These are phyloP conservation scores for Zosterops japonicus DNA, from an alignment of 2,113 vertebrate genomes.

Conservation along the genomic window DNA sequence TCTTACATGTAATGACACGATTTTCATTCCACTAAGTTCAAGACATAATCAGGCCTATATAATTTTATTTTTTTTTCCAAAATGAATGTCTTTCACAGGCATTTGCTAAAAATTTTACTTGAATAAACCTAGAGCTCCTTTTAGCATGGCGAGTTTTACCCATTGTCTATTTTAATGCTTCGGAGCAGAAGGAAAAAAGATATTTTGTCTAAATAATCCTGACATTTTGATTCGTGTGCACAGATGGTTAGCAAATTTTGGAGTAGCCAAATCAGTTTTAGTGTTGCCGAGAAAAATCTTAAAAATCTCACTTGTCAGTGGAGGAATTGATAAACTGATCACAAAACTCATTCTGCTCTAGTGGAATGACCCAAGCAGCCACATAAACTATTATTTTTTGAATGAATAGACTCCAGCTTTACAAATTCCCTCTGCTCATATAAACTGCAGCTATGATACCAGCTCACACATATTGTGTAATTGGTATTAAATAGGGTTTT, in stretches of 20 bases:
- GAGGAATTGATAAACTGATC: slow-evolving; percentile 49
- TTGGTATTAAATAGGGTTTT: slow-evolving; percentile 38
- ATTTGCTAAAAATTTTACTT: slow-evolving; percentile 6
- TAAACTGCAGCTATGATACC: not conserved
- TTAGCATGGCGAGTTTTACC: not conserved
- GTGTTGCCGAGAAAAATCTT: slow-evolving; percentile 31
- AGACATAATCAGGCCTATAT: not conserved
- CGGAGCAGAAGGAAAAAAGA: slow-evolving; percentile 20
- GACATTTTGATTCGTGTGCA: slow-evolving; percentile 26
- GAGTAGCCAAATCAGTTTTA: slow-evolving; percentile 55
- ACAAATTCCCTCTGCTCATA: slow-evolving; percentile 20
- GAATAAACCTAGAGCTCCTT: not conserved
- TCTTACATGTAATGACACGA: not conserved
- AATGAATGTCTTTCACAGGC: not conserved
- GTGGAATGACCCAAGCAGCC: slow-evolving; percentile 3
- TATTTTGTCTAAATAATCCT: slow-evolving; percentile 36
- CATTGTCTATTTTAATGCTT: slow-evolving; percentile 30
- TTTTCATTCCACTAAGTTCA: not conserved
- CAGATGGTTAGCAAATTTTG: slow-evolving; percentile 47
- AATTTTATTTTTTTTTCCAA: slow-evolving; percentile 1
- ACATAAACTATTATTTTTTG: slow-evolving; percentile 42
- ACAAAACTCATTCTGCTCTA: slow-evolving; percentile 16
- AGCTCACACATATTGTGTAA: not conserved
- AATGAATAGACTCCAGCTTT: slow-evolving; percentile 6
- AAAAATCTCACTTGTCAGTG: slow-evolving; percentile 23